These are phyloP conservation scores for Pseudococcus viburni DNA, from an alignment of 2,888 invertebrate genomes.

Conservation along the genomic window DNA sequence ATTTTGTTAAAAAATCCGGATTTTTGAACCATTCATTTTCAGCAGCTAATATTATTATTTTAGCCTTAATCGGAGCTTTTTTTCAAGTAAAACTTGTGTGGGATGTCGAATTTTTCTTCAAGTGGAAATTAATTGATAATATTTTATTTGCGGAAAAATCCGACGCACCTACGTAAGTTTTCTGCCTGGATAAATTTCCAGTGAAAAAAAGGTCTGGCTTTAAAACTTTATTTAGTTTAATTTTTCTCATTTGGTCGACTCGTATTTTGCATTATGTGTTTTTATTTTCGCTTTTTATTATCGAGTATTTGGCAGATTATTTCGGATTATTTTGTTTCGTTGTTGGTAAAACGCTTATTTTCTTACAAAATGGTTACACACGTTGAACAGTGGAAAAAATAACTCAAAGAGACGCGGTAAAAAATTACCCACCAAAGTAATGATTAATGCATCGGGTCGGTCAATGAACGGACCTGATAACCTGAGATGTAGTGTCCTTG, in stretches of 20 bases:
- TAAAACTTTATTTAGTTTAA: not conserved
- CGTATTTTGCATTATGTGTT: slow-evolving; percentile 51
- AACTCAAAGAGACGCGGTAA: slow-evolving; percentile 1
- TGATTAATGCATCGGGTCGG: slow-evolving; percentile 62
- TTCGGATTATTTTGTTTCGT: slow-evolving; percentile 10
- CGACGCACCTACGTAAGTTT: not conserved
- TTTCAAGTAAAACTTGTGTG: not conserved
- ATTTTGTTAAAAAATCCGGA: not conserved
- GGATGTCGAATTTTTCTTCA: not conserved
- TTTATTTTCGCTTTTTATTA: slow-evolving; percentile 47
- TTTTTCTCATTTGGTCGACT: slow-evolving; percentile 55
- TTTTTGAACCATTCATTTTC: not conserved
- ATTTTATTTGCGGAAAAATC: no score
- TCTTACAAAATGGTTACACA: not conserved
- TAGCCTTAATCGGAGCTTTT: not conserved
- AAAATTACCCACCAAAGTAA: slow-evolving; percentile 12
- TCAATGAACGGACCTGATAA: slow-evolving; percentile 68
- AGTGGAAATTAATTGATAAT: no score
- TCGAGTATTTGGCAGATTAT: slow-evolving; percentile 28
- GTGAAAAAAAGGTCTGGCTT: not conserved
- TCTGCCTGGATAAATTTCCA: not conserved
- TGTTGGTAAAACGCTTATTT: slow-evolving; percentile 27
- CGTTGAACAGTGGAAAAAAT: slow-evolving; percentile 21
- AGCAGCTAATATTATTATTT: no score
- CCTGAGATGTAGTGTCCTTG: slow-evolving; percentile 71